Conservation (phyloP, 2,113 vertebrate species). For the Rhombomys opimus region DNA sequence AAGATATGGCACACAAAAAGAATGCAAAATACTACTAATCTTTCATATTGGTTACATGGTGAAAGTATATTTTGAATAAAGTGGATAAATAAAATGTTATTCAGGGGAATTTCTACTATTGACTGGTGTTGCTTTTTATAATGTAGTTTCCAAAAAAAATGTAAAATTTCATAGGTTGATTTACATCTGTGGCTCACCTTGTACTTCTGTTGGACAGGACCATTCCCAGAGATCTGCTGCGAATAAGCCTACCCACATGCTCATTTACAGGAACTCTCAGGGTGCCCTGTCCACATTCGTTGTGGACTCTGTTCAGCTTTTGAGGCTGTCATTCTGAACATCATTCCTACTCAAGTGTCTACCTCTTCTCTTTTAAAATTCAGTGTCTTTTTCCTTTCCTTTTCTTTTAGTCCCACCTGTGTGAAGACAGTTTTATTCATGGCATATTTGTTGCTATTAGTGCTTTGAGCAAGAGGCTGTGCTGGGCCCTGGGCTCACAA, state of each 20-base stretch:
- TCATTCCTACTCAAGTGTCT: not conserved
- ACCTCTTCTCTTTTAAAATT: not conserved
- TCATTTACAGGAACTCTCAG: not conserved
- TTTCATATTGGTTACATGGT: not conserved
- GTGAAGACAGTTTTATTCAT: constrained; percentile 9
- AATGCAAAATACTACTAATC: not conserved
- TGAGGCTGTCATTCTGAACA: not conserved
- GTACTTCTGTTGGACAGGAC: not conserved
- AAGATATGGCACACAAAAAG: not conserved
- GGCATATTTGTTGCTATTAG: not conserved
- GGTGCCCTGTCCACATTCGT: not conserved
- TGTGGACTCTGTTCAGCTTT: constrained; percentile 6
- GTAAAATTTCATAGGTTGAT: not conserved
- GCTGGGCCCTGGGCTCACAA: not conserved
- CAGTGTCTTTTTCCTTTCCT: not conserved
- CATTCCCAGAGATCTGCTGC: not conserved
- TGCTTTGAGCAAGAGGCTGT: not conserved
- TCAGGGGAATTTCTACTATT: not conserved
- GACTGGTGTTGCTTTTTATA: constrained; percentile 17
- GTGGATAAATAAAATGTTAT: constrained; percentile 25
- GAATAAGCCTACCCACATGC: not conserved
- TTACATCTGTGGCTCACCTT: not conserved
- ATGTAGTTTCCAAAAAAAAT: constrained; percentile 33
- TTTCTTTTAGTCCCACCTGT: not conserved
- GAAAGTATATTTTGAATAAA: not conserved